Evolutionary conservation across 2,797 vertebrate species (phyloP).

Genomic region (Sebastes taczanowskii): DNA sequence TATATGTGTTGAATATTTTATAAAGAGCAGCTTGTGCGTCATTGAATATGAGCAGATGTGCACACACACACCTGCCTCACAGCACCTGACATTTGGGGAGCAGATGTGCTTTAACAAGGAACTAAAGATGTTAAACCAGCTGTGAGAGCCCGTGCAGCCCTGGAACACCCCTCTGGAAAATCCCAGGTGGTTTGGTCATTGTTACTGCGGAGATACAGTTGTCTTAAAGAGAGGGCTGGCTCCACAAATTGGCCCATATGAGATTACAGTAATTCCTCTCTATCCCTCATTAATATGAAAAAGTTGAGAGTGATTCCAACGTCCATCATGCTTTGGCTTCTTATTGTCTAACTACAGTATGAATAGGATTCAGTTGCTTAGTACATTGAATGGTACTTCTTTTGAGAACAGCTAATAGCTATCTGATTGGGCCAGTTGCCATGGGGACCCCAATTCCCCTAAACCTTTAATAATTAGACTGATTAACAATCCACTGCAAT

Average conservation of each 20-base stretch:
- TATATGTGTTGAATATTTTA: conserved; percentile 13
- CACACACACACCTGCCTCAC: conserved; percentile 55
- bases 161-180: conserved; percentile 60
- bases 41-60: conserved; percentile 27
- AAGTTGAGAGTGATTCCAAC: not conserved
- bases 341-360: conserved; percentile 10
- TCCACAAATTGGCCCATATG: conserved; percentile 38
- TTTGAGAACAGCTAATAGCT: conserved; percentile 37
- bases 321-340: not conserved
- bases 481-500: not conserved
- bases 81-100: conserved; percentile 75
- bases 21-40: conserved; percentile 29
- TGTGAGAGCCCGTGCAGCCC: conserved; percentile 52
- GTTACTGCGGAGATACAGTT: conserved; percentile 32
- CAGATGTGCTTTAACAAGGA: conserved; percentile 69
- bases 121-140: conserved; percentile 49
- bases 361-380: conserved; percentile 49
- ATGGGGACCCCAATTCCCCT: not conserved
- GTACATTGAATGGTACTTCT: conserved; percentile 50
- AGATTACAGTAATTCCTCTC: conserved; percentile 22
- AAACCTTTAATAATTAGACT: not conserved
- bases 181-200: conserved; percentile 57
- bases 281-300: conserved; percentile 13
- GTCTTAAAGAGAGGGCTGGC: conserved; percentile 23
- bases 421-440: conserved; percentile 39